Evolutionary conservation across 2,888 invertebrate genomes (phyloP).

Genomic region (Pseudolycoriella hygida): DNA sequence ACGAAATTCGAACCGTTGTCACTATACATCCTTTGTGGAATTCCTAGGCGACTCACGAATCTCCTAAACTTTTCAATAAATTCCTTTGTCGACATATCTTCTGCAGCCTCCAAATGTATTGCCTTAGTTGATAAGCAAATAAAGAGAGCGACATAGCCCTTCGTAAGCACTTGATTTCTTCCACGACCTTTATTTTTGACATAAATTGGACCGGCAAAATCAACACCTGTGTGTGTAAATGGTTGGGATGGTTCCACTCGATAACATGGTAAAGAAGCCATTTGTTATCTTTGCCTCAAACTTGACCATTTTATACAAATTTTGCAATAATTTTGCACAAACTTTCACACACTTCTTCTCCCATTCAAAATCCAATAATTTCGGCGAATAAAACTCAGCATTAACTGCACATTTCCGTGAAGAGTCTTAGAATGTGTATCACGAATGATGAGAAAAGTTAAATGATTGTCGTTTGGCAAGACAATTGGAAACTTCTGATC

Average conservation of each 20-base stretch:
- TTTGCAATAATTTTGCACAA: neutral
- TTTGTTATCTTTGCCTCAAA: constrained; percentile 3
- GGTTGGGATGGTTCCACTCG: too few species aligned
- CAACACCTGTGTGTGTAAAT: neutral
- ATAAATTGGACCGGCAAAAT: constrained; percentile 7
- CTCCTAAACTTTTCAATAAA: constrained; percentile 11
- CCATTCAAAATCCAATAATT: too few species aligned
- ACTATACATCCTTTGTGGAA: constrained; percentile 9
- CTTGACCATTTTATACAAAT: too few species aligned
- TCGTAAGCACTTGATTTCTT: too few species aligned
- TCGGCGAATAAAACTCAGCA: neutral
- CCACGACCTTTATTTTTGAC: constrained; percentile 6
- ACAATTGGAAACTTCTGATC: too few species aligned
- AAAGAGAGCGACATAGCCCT: constrained; percentile 11
- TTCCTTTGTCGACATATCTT: constrained; percentile 9
- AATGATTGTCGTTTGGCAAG: neutral
- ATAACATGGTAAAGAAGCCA: neutral
- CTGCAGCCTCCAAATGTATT: constrained; percentile 12
- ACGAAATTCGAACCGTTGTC: too few species aligned
- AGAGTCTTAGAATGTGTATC: neutral
- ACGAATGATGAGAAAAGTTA: neutral
- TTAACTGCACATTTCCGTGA: neutral
- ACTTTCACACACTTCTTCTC: too few species aligned
- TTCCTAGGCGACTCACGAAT: constrained; percentile 10
- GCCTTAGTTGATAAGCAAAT: constrained; percentile 11